Evolutionary conservation across 2,888 invertebrate species (phyloP).

Genomic region (Rotaria socialis): DNA sequence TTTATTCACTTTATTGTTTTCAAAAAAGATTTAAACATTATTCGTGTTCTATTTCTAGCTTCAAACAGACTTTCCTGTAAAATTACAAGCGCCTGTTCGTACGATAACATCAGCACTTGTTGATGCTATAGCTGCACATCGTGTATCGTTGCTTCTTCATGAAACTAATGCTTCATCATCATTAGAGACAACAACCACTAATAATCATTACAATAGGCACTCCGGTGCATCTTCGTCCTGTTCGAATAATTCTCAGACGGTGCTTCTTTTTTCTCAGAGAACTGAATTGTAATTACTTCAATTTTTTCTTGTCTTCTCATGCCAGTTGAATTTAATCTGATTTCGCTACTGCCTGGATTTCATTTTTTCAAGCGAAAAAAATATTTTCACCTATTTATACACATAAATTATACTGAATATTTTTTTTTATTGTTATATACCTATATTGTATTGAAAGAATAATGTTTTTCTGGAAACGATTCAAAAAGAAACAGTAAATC

Average conservation of each 20-base stretch:
- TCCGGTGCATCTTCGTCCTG: not conserved
- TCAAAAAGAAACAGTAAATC: not conserved
- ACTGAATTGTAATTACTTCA: not conserved
- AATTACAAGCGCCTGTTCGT: constrained; percentile 3
- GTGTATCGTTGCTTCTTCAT: not conserved
- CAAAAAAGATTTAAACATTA: not conserved
- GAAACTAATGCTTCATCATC: not conserved
- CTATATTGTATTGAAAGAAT: not conserved
- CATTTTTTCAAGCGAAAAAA: not conserved
- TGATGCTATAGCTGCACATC: constrained; percentile 1
- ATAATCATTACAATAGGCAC: not conserved
- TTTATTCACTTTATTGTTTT: too few relatives aligned
- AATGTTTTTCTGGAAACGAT: not conserved
- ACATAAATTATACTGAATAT: not conserved
- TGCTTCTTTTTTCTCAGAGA: constrained; percentile 24
- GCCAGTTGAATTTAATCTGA: not conserved
- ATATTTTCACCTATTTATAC: not conserved
- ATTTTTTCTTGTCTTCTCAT: not conserved
- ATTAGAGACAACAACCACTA: not conserved
- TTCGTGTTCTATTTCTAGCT: not conserved
- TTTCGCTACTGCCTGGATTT: not conserved
- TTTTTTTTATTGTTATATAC: not conserved
- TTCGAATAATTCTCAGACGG: not conserved
- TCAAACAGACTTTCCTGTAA: not conserved
- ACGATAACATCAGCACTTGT: not conserved